phyloP scores from a whole-genome alignment of 1,140 invertebrate genomes.

The Dreissena rostriformis region DNA sequence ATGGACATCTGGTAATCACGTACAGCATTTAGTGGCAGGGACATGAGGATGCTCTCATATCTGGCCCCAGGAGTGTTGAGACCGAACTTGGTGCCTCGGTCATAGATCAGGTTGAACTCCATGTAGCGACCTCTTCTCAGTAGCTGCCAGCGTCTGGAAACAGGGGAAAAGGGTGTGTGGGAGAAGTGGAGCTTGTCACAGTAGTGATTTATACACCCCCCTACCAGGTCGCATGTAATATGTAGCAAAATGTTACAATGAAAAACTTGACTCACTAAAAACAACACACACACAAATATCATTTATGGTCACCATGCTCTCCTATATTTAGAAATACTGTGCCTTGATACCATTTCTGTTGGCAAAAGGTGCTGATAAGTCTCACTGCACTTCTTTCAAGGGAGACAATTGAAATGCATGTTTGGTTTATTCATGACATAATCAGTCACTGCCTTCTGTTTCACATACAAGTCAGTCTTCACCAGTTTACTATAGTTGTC shows the following conservation, averaged over 20 bases:
- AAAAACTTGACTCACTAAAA: background rate
- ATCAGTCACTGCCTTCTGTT: background rate
- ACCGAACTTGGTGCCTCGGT: background rate
- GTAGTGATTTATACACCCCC: background rate
- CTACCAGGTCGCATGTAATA: background rate
- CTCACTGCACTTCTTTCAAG: too few relatives aligned
- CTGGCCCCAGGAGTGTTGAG: background rate
- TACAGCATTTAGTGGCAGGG: constrained; percentile 1
- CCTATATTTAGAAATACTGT: background rate
- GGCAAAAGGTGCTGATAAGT: too few relatives aligned
- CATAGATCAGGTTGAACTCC: constrained; percentile 83
- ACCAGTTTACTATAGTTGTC: background rate
- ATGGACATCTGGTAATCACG: background rate
- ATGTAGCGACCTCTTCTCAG: constrained; percentile 87
- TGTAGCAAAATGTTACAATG: background rate
- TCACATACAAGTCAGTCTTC: background rate
- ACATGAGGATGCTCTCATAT: background rate
- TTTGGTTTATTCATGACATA: background rate
- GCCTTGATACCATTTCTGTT: too few relatives aligned
- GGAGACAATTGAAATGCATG: background rate
- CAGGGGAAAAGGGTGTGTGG: background rate
- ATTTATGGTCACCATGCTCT: background rate
- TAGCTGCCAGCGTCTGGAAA: constrained; percentile 81
- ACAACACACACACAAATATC: background rate
- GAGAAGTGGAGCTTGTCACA: background rate